Percentiles rank a stretch among this genome's conserved stretches.
Conservation (phyloP, 2,797 vertebrate species). For the Premnoplex brunnescens region DNA sequence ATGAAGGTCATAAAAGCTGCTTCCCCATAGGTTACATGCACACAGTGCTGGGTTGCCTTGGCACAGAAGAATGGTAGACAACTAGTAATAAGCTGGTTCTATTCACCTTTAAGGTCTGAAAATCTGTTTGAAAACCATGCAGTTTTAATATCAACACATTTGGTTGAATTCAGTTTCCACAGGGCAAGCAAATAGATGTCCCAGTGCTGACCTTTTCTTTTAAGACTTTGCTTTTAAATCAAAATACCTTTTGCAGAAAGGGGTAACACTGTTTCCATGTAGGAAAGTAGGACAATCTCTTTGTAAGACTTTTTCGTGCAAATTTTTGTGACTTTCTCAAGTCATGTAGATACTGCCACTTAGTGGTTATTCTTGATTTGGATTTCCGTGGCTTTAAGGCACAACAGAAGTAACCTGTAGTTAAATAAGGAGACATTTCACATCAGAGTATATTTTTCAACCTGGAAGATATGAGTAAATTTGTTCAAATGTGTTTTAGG, state of each 20-base stretch:
- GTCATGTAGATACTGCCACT: conserved; percentile 35
- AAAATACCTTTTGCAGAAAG: neutral
- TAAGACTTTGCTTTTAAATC: neutral
- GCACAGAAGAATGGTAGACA: neutral
- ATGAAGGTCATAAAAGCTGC: neutral
- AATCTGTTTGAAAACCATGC: neutral
- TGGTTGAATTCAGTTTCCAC: neutral
- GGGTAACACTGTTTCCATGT: neutral
- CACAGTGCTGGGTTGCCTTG: neutral
- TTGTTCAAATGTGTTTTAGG: neutral
- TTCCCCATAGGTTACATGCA: neutral
- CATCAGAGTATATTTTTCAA: neutral
- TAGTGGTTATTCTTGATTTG: conserved; percentile 35
- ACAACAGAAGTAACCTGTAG: neutral
- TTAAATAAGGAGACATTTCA: neutral
- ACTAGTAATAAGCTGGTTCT: neutral
- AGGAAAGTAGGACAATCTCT: neutral
- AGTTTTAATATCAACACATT: neutral
- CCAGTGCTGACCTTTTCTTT: neutral
- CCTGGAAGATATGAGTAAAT: neutral
- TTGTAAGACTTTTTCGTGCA: neutral
- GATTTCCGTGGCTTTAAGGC: neutral
- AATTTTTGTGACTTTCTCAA: neutral
- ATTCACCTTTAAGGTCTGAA: neutral
- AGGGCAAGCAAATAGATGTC: neutral